Evolutionary conservation across 2,113 vertebrate species (phyloP), one percentile per base, ranked within the genome.

Genomic region (Pardalotus punctatus): DNA sequence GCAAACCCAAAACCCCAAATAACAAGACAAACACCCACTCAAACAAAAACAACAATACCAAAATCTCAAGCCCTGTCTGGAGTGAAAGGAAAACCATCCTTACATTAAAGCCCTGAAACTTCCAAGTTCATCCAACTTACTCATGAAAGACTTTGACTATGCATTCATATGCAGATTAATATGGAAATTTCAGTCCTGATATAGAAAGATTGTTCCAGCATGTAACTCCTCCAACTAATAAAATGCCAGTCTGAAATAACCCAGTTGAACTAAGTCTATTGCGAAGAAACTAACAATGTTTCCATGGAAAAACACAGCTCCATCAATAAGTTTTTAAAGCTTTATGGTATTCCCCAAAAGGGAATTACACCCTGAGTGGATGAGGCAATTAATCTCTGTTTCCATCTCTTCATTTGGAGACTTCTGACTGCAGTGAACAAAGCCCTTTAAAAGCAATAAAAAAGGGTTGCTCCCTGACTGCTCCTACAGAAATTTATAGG

Each of bases 381-480:
- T 82, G 51, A 92, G 67, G 38, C 35, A 58, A 77, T 94, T 96
- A 94, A 94, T 86, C 70, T 94, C 29, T 33, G 42, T 77, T 88
- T 94, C 61, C 56, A 42, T 81, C 51, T 58, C 21, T 76, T 94
- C n/a, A 33, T 43, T 72, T n/a, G 58, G 36, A 88, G 60, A 74
- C 58, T 91, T 93, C 66, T 90, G 35, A 53, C 47, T 87, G 35
- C 25, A 76, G 51, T 70, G 81, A 85, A 80, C 58, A 94, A 91
- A 94, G 35, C 38, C 74, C 54, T 91, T 87, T 90, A 69, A 94
- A 92, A 93, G 71, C 45, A 88, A 70, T 86, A 93, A 92, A 81
- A 66, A 88, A 87, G 50, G 18, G 48, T 50, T 88, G 11, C 53
- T 91, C 62, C 42, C 65, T 14, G 27, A 31, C 64, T 78, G 23